These are phyloP conservation scores for Actinopyga echinites DNA, from an alignment of 53 echinoderm and acorn worm genomes.

Conservation along the genomic window DNA sequence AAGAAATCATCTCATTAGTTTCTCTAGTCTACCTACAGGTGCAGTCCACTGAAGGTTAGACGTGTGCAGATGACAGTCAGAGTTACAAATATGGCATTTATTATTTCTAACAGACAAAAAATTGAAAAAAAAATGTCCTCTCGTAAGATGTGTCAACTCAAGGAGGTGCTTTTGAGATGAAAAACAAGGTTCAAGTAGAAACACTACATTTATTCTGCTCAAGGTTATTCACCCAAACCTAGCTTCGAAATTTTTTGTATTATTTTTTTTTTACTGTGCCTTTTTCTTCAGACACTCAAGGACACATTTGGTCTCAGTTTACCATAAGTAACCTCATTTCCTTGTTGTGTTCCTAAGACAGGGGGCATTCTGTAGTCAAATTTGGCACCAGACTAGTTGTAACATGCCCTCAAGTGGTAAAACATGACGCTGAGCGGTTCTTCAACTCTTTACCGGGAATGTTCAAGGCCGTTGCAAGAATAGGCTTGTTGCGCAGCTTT, in stretches of 20 bases:
- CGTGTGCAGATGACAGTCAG: too few species aligned
- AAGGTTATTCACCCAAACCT: constrained; percentile 42
- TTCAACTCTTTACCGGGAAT: constrained; percentile 30
- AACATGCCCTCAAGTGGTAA: constrained; percentile 40
- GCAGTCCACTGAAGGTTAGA: too few species aligned
- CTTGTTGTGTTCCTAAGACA: constrained; percentile 24
- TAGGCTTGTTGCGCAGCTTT: background rate
- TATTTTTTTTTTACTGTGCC: background rate
- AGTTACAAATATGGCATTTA: too few species aligned
- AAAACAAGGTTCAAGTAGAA: constrained; percentile 25
- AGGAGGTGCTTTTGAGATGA: background rate
- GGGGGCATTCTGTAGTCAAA: constrained; percentile 25
- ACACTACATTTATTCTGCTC: constrained; percentile 1
- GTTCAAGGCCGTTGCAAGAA: constrained; percentile 30
- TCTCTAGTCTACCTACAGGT: too few species aligned
- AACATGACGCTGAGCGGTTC: constrained; percentile 31
- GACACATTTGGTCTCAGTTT: constrained; percentile 37
- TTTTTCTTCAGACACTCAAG: constrained; percentile 33
- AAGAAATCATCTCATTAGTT: too few species aligned
- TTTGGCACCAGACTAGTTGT: constrained; percentile 25
- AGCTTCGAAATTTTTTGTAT: background rate
- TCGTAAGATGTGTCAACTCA: too few species aligned
- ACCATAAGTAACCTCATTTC: constrained; percentile 39
- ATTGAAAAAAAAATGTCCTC: too few species aligned
- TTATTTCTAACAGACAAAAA: too few species aligned